These are phyloP conservation scores for Drosophila ezoana DNA, from an alignment of 2,888 invertebrate genomes.

Conservation along the genomic window DNA sequence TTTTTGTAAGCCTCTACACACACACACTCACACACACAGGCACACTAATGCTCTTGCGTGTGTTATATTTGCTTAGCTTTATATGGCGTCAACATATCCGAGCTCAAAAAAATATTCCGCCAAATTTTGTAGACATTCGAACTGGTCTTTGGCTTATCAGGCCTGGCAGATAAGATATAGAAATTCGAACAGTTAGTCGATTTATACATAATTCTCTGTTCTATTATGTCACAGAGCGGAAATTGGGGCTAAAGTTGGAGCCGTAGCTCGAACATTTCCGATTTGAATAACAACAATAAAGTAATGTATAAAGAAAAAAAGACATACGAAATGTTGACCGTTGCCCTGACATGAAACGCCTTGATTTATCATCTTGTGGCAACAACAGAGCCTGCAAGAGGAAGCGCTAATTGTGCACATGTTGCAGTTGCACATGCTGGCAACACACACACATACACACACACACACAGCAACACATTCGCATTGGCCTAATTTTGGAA, in stretches of 20 bases:
- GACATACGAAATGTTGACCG: conserved; percentile 22
- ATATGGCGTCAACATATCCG: conserved; percentile 14
- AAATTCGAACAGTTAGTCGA: conserved; percentile 21
- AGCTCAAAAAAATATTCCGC: conserved; percentile 27
- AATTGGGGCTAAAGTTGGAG: conserved; percentile 17
- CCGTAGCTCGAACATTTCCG: conserved; percentile 23
- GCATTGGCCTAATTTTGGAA: conserved; percentile 73
- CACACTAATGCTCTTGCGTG: conserved; percentile 17
- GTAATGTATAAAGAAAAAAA: background rate
- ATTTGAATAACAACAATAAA: conserved; percentile 33
- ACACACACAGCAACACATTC: conserved; percentile 17
- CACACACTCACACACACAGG: conserved; percentile 6
- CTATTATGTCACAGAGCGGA: conserved; percentile 33
- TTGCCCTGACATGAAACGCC: conserved; percentile 33
- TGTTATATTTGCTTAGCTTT: conserved; percentile 33
- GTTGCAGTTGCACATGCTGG: conserved; percentile 46
- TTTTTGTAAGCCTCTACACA: conserved; percentile 39
- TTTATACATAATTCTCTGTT: conserved; percentile 6
- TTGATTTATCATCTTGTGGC: conserved; percentile 51
- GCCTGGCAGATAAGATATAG: conserved; percentile 45
- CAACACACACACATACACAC: conserved; percentile 37
- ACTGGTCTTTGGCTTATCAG: conserved; percentile 31
- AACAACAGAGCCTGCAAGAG: conserved; percentile 39
- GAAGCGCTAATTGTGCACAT: conserved; percentile 80
- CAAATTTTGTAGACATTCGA: conserved; percentile 34